Evolutionary conservation across 1,140 invertebrate species (phyloP).

Genomic region (Micrasema longulum): DNA sequence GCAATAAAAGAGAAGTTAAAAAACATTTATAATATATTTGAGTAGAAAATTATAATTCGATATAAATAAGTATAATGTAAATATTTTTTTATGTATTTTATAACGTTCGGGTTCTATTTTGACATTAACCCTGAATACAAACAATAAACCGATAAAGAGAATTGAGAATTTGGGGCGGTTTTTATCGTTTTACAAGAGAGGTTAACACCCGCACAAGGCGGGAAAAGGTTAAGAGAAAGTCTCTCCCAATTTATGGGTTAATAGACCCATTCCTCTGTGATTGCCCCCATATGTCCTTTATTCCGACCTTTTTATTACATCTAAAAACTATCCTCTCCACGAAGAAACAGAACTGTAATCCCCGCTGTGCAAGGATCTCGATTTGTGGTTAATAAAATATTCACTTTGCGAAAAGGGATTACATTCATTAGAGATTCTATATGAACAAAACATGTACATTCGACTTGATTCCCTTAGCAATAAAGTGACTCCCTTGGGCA

Average conservation of each 20-base stretch:
- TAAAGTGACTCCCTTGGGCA: too few species aligned
- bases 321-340: conserved; percentile 18
- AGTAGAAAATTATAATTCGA: too few species aligned
- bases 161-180: conserved; percentile 6
- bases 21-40: too few species aligned
- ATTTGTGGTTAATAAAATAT: too few species aligned
- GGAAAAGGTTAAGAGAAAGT: conserved; percentile 37
- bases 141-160: conserved; percentile 12
- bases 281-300: conserved; percentile 25
- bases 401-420: too few species aligned
- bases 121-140: conserved; percentile 1
- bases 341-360: conserved; percentile 6
- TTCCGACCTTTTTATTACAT: conserved; percentile 27
- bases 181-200: conserved; percentile 34
- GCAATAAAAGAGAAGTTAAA: too few species aligned
- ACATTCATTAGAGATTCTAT: too few species aligned
- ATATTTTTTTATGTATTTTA: too few species aligned
- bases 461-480: too few species aligned
- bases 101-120: background rate
- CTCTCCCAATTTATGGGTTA: conserved; percentile 37
- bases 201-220: conserved; percentile 13
- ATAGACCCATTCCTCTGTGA: conserved; percentile 35
- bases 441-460: too few species aligned
- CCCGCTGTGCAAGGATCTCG: too few species aligned
- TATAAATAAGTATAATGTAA: too few species aligned